Evolutionary conservation across 2,797 vertebrate species (phyloP), one percentile per base, ranked within the genome.

Genomic region (Siniperca scherzeri): DNA sequence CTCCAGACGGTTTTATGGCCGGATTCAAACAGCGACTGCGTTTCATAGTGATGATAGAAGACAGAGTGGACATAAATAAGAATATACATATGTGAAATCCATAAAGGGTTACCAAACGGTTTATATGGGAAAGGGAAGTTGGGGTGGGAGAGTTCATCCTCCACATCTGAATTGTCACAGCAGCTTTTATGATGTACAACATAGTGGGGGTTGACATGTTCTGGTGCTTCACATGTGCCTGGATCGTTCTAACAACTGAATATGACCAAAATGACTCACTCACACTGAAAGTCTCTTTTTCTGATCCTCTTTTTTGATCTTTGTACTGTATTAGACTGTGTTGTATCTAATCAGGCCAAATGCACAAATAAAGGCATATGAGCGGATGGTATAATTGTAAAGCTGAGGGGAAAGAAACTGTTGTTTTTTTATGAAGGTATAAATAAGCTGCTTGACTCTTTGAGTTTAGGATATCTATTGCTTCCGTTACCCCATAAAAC

Each of bases 1-100:
- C 93, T 95, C 91, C 92, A 93, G 88, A 86, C 75, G 81, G 88
- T 94, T 96, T 96, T 95, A 95, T 84, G 91, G 72, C 83, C 80
- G 69, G 90, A 95, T 95, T 95, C 91, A 93, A 94, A 92, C 70
- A 72, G 89, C 74, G 85, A 85, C 91, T 82, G 87, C 70, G 77
- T 94, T 95, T 95, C 90, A 92, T 85, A 85, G 86, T 69, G 87
- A 93, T 91, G 91, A 93, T 89, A 89, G 91, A 92, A 74, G 89
- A 89, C 89, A 86, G 87, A 90, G 88, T 87, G 93, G 87, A 91
- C 91, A 89, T 91, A 89, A 92, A 93, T 94, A 93, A 91, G 88
- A 93, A 91, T 91, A 84, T 93, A 92, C 92, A 93, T 91, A 91
- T 91, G 89, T 89, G 90, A 91, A 94, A 94, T 93, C 89, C 91